Conservation (phyloP, 2,113 vertebrate species). For the Crotalus helleri region DNA sequence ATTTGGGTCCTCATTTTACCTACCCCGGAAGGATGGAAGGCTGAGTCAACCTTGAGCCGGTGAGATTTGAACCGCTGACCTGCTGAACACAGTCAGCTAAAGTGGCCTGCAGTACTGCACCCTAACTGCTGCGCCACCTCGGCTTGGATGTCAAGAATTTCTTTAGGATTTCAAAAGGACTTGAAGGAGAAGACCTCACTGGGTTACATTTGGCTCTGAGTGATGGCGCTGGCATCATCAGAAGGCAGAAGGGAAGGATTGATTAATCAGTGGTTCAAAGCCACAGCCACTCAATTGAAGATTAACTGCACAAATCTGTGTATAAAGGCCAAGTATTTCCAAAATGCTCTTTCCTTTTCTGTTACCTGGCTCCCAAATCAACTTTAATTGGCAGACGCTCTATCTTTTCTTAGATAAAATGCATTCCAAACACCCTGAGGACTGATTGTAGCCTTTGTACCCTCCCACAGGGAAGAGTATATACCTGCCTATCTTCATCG, state of each 20-base stretch:
- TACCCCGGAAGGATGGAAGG: too few species aligned
- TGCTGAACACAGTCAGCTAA: too few species aligned
- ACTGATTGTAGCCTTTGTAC: background rate
- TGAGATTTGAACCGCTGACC: too few species aligned
- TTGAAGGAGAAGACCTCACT: background rate
- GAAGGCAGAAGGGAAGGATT: background rate
- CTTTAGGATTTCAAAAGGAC: background rate
- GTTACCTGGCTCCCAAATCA: background rate
- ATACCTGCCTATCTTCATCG: background rate
- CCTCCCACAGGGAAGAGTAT: background rate
- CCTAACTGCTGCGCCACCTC: too few species aligned
- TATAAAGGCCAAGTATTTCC: background rate
- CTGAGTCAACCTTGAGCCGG: too few species aligned
- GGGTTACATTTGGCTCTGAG: background rate
- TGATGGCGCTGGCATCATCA: background rate
- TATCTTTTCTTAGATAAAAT: background rate
- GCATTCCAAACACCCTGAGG: background rate
- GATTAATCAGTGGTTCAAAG: background rate
- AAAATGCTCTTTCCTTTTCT: background rate
- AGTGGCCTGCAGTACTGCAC: too few species aligned
- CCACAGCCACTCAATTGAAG: background rate
- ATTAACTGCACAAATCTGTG: background rate
- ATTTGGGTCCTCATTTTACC: too few species aligned
- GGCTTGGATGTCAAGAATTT: background rate
- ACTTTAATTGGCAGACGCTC: background rate